Conservation (phyloP, 2,113 vertebrate genomes). For the Zingel zingel region DNA sequence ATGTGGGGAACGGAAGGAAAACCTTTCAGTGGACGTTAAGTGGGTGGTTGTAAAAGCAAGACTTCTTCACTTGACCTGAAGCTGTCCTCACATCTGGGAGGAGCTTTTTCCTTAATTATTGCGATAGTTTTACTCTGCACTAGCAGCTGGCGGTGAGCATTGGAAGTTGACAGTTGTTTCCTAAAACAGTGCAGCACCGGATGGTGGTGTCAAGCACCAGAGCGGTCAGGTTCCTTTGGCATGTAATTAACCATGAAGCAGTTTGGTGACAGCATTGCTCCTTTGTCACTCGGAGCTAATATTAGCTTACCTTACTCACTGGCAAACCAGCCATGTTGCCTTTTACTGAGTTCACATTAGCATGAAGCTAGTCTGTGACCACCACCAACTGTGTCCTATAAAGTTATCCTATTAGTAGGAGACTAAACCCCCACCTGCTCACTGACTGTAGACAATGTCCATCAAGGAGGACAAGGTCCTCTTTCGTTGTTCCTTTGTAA, state of each 20-base stretch:
- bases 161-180: conserved; percentile 73
- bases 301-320: conserved; percentile 75
- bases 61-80: conserved; percentile 70
- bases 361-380: neutral
- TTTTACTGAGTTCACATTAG: conserved; percentile 28
- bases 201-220: conserved; percentile 43
- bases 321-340: conserved; percentile 30
- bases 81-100: conserved; percentile 74
- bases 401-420: neutral
- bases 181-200: conserved; percentile 70
- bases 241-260: conserved; percentile 52
- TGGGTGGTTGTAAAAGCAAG: conserved; percentile 77
- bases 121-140: conserved; percentile 78
- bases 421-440: neutral
- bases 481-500: neutral
- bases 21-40: conserved; percentile 76
- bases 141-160: conserved; percentile 65
- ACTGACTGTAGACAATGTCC: neutral
- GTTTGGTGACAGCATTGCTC: conserved; percentile 59
- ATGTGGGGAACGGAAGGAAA: conserved; percentile 79
- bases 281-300: conserved; percentile 69
- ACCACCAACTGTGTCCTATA: neutral
- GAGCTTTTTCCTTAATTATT: conserved; percentile 76
- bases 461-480: neutral
- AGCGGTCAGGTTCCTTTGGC: conserved; percentile 40